Evolutionary conservation across 2,113 vertebrate species (phyloP).

Genomic region (Entelurus aequoreus): DNA sequence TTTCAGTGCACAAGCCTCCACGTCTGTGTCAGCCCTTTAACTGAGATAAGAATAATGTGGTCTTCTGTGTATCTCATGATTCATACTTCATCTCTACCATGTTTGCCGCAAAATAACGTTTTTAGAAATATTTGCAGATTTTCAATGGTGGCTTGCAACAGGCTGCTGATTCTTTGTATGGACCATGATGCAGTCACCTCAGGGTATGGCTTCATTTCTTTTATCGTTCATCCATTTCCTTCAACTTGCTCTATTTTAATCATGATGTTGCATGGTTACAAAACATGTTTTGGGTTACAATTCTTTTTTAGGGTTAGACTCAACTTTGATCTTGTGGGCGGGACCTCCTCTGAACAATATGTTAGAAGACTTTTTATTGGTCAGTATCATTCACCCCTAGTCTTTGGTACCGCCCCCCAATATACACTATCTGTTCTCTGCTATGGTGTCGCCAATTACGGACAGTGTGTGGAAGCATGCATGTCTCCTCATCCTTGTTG

Average conservation of each 20-base stretch:
- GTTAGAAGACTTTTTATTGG: too few species aligned
- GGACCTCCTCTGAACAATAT: too few species aligned
- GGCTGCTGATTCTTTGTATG: constrained; percentile 2
- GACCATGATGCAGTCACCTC: constrained; percentile 1
- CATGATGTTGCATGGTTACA: neutral
- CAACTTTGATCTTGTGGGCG: too few species aligned
- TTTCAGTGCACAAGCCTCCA: constrained; percentile 37
- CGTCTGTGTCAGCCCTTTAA: constrained; percentile 43
- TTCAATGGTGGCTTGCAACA: neutral
- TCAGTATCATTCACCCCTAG: too few species aligned
- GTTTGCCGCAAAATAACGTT: constrained; percentile 21
- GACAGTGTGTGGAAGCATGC: too few species aligned
- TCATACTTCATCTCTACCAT: constrained; percentile 26
- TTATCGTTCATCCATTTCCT: neutral
- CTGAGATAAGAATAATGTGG: constrained; percentile 41
- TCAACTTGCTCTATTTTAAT: constrained; percentile 13
- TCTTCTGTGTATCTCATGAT: constrained; percentile 33
- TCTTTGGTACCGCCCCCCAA: too few species aligned
- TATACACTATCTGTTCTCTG: too few species aligned
- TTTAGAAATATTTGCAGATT: neutral
- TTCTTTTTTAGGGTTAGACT: too few species aligned
- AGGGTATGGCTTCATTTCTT: neutral
- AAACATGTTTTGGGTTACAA: neutral
- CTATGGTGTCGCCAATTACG: too few species aligned
- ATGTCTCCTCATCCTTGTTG: too few species aligned